Evolutionary conservation across 1,140 invertebrate genomes (phyloP).

Genomic region (Eubasilissa regina): DNA sequence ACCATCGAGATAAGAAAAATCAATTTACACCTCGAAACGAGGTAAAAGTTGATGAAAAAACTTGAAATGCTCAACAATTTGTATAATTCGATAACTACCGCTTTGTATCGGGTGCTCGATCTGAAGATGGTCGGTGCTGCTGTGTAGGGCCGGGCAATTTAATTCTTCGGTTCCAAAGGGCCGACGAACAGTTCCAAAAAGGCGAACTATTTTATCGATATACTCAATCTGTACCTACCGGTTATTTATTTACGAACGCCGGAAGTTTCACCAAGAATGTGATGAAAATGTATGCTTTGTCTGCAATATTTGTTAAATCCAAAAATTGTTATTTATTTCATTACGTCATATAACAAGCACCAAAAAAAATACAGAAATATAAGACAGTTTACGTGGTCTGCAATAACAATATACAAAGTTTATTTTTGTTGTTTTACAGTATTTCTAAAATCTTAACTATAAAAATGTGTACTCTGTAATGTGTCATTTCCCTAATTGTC

Average conservation of each 20-base stretch:
- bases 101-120: background rate
- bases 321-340: no score
- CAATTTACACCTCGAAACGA: slow-evolving; percentile 36
- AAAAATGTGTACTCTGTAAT: no score
- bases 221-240: background rate
- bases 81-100: slow-evolving; percentile 22
- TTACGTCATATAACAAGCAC: no score
- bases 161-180: background rate
- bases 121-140: background rate
- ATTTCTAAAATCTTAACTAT: no score
- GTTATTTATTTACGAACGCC: background rate
- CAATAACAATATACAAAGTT: no score
- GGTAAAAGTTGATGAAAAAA: slow-evolving; percentile 20
- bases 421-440: no score
- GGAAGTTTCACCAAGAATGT: background rate
- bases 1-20: slow-evolving; percentile 27
- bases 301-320: background rate
- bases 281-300: background rate
- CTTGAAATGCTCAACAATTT: slow-evolving; percentile 16
- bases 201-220: background rate
- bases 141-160: background rate
- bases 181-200: background rate
- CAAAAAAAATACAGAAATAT: no score
- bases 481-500: no score
- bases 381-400: no score